phyloP scores from a whole-genome alignment of 2,797 vertebrate genomes.

The Semotilus atromaculatus region DNA sequence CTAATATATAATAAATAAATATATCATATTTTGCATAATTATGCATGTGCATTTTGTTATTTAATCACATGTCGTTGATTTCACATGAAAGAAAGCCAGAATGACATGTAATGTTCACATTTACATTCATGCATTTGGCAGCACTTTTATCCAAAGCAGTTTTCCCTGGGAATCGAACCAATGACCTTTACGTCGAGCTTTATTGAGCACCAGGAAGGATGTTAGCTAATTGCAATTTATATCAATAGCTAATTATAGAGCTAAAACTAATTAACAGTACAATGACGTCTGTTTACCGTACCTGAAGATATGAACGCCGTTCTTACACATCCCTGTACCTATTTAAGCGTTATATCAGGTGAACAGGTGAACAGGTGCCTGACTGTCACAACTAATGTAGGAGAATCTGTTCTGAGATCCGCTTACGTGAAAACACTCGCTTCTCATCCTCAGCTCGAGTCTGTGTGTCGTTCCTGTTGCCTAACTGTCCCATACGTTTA shows the following conservation, averaged over 20 bases:
- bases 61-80: not conserved
- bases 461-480: not conserved
- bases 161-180: not conserved
- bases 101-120: not conserved
- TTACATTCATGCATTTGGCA: not conserved
- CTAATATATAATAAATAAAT: no score
- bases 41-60: not conserved
- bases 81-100: not conserved
- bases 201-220: not conserved
- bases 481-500: not conserved
- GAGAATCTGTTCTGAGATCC: slow-evolving; percentile 17
- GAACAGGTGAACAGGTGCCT: not conserved
- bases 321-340: not conserved
- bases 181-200: not conserved
- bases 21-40: not conserved
- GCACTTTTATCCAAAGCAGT: not conserved
- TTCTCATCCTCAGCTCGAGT: slow-evolving; percentile 20
- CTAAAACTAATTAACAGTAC: not conserved
- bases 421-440: slow-evolving; percentile 3
- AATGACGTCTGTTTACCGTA: not conserved
- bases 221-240: not conserved
- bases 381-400: not conserved
- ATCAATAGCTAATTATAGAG: not conserved
- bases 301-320: not conserved
- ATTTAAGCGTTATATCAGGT: not conserved